Evolutionary conservation across 2,797 vertebrate species (phyloP).

Genomic region (Anguilla megastoma): DNA sequence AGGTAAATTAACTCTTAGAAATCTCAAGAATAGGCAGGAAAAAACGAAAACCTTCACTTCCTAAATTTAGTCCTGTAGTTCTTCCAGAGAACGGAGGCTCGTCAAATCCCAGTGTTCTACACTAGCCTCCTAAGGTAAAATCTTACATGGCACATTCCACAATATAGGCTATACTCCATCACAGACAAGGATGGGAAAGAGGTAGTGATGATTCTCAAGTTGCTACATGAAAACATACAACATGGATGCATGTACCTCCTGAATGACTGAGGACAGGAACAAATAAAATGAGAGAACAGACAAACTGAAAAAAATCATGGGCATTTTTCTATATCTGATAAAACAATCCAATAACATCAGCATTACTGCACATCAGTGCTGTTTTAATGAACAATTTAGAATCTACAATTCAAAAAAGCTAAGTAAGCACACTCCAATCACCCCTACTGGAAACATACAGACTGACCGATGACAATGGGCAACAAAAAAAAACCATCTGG

Average conservation of each 20-base stretch:
- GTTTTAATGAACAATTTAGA: not conserved
- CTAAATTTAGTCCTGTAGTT: not conserved
- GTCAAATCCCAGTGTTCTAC: not conserved
- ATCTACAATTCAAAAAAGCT: not conserved
- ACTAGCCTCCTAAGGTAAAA: not conserved
- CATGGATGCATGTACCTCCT: not conserved
- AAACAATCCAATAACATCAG: not conserved
- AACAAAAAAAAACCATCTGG: not conserved
- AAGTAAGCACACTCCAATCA: not conserved
- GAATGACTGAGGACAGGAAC: not conserved
- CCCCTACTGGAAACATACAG: not conserved
- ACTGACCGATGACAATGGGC: constrained; percentile 1
- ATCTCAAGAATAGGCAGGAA: not conserved
- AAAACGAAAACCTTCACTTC: not conserved
- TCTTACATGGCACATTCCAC: not conserved
- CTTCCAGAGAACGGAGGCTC: not conserved
- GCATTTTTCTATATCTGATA: not conserved
- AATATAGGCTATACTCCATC: not conserved
- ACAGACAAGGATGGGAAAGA: not conserved
- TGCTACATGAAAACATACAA: not conserved
- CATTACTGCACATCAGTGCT: not conserved
- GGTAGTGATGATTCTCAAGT: not conserved
- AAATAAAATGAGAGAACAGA: not conserved
- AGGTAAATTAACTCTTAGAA: not conserved
- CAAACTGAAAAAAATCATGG: not conserved